Conservation (phyloP, 2,113 vertebrate genomes). For the Ammospiza caudacuta region DNA sequence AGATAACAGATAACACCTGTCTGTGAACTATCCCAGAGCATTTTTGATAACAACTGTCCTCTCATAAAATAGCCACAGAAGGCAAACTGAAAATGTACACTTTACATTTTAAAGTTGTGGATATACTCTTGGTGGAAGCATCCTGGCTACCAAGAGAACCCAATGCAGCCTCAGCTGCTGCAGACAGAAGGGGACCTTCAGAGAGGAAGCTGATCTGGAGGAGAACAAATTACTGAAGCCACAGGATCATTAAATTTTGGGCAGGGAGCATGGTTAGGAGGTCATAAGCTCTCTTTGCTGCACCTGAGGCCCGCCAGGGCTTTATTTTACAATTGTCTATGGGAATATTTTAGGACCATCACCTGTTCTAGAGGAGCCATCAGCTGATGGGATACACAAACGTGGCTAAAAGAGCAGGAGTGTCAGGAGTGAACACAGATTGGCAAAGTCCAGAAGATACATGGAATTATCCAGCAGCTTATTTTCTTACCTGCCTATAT, state of each 20-base stretch:
- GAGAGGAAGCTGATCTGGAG: not conserved
- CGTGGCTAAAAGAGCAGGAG: not conserved
- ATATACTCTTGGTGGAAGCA: not conserved
- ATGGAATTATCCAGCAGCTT: not conserved
- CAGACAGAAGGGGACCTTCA: not conserved
- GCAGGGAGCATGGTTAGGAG: not conserved
- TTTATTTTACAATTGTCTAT: not conserved
- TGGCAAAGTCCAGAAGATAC: not conserved
- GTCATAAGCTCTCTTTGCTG: not conserved
- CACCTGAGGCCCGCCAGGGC: not conserved
- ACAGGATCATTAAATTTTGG: not conserved
- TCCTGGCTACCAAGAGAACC: rapidly evolving
- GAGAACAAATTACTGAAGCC: not conserved
- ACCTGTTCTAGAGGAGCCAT: not conserved
- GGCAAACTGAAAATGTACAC: rapidly evolving
- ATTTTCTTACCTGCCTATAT: not conserved
- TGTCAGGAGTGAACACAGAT: not conserved
- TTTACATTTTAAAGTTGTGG: not conserved
- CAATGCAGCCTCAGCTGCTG: not conserved
- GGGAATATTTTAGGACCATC: not conserved
- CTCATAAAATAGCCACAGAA: not conserved
- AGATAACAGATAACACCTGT: not conserved
- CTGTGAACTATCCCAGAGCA: not conserved
- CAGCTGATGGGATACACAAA: not conserved
- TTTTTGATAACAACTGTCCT: not conserved